Evolutionary conservation across 2,113 vertebrate species (phyloP).

Genomic region (Sula dactylatra): DNA sequence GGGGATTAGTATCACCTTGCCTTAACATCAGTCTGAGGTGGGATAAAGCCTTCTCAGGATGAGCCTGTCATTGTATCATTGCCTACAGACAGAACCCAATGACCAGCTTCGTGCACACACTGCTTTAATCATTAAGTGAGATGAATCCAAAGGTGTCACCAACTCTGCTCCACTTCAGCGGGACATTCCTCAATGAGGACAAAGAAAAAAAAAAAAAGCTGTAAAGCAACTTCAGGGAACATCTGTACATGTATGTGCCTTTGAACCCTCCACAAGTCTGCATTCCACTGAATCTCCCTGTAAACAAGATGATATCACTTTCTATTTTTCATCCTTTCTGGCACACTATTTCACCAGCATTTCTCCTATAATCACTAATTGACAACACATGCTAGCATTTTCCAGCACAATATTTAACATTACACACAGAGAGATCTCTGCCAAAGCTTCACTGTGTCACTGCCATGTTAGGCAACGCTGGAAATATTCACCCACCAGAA

Average conservation of each 20-base stretch:
- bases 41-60: background rate
- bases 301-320: conserved; percentile 65
- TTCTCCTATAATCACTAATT: conserved; percentile 42
- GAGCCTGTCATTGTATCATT: background rate
- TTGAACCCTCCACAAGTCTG: background rate
- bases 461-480: background rate
- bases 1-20: background rate
- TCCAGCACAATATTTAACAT: conserved; percentile 13
- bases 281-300: background rate
- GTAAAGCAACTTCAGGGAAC: background rate
- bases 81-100: background rate
- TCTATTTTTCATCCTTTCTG: conserved; percentile 49
- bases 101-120: background rate
- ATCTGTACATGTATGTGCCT: background rate
- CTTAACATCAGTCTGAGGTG: background rate
- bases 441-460: background rate
- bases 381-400: conserved; percentile 55
- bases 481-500: background rate
- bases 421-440: background rate
- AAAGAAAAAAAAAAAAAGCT: background rate
- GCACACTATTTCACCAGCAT: conserved; percentile 18
- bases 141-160: background rate
- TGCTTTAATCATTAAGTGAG: background rate
- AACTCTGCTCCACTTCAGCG: background rate
- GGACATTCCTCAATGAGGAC: background rate